phyloP scores from a whole-genome alignment of 2,797 vertebrate species.

The Peromyscus eremicus region DNA sequence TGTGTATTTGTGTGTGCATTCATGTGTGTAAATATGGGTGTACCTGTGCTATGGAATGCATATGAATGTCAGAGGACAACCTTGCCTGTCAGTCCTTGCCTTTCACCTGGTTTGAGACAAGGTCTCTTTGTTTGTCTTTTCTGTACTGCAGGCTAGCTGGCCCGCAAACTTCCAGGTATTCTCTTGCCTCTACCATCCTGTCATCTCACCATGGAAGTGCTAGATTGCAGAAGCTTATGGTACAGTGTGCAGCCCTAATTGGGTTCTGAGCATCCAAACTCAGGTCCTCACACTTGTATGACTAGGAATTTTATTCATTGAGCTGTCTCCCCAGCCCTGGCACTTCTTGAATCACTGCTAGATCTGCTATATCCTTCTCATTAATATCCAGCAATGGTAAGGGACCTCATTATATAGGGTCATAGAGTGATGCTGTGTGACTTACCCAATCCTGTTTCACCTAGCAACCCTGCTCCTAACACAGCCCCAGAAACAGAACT shows the following conservation, averaged over 20 bases:
- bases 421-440: neutral
- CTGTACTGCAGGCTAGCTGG: neutral
- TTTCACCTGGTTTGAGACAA: neutral
- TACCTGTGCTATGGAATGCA: neutral
- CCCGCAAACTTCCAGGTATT: too few relatives aligned
- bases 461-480: neutral
- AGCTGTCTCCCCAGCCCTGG: neutral
- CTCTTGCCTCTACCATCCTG: rapidly evolving
- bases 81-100: neutral
- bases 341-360: neutral
- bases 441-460: neutral
- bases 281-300: neutral
- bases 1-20: neutral
- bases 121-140: neutral
- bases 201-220: too few relatives aligned
- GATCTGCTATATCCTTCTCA: neutral
- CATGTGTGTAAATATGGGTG: neutral
- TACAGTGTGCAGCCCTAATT: too few relatives aligned
- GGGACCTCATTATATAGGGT: neutral
- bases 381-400: neutral
- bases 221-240: neutral
- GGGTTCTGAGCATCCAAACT: neutral
- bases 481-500: neutral
- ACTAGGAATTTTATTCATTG: neutral
- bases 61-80: neutral